phyloP scores from a whole-genome alignment of 2,888 invertebrate genomes.

The Lordiphosa andalusiaca region DNA sequence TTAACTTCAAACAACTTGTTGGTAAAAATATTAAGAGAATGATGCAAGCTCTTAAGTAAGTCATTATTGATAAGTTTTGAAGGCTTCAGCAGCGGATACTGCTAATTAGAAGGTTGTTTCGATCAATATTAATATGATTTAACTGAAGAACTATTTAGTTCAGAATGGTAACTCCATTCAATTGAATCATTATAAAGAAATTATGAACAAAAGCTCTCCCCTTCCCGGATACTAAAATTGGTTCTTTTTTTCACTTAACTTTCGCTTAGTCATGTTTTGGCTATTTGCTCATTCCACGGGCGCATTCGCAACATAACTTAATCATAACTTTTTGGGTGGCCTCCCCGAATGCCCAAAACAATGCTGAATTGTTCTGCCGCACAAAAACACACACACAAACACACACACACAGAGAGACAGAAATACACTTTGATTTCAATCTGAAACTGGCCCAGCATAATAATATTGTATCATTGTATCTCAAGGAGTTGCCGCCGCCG shows the following conservation, averaged over 20 bases:
- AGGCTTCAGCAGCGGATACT: no score
- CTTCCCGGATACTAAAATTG: not conserved
- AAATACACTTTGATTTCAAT: constrained; percentile 66
- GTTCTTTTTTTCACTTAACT: not conserved
- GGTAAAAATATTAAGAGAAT: no score
- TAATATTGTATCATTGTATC: constrained; percentile 73
- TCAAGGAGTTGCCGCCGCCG: constrained; percentile 63
- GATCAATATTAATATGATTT: no score
- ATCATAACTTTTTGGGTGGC: constrained; percentile 79
- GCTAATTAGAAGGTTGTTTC: no score
- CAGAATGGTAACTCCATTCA: no score
- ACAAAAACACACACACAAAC: constrained; percentile 23
- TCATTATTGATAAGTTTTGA: no score
- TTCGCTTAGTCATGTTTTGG: constrained; percentile 65
- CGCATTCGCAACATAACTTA: constrained; percentile 61
- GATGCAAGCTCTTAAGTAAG: no score
- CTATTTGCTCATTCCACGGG: constrained; percentile 47
- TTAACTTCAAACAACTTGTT: no score
- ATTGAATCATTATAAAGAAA: no score
- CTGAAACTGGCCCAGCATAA: constrained; percentile 66
- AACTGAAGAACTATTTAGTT: no score
- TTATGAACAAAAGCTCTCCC: no score
- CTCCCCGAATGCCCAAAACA: constrained; percentile 61
- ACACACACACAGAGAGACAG: constrained; percentile 23
- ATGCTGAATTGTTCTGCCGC: constrained; percentile 65